Base-by-base conservation (phyloP, 2,888 invertebrate genomes). In the Brachynemurus nebulosus region DNA sequence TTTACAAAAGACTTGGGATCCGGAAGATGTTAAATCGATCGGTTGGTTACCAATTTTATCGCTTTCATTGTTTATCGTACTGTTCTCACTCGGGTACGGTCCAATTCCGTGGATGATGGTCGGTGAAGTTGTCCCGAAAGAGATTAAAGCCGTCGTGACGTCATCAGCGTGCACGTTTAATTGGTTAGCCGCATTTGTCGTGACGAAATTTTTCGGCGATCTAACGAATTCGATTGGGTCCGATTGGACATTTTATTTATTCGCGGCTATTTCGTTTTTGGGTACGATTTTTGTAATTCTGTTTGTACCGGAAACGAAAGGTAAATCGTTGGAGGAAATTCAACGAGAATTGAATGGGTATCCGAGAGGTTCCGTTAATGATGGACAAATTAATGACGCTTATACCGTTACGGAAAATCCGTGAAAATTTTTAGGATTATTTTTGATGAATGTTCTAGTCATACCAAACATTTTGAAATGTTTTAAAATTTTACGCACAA, bases 31-130 rank as follows among this genome's bases (percentile, higher is more conserved):
- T 1, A 56, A 59, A 1, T 57, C 65, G 12, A 67, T 86, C 6
- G 72, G 74, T 0, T 88, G 86, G 80, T 58, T 91, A 45, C 89
- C 90, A 0, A 63, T 91, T 4, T 54, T 76, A 2, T 75, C 81
- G 19, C 62, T 90, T 16, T 82, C 85, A 36, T 50, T 84, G 2
- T 91, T 86, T 62, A 80, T 89, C 16, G 63, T 85, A 16, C 75
- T 84, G 35, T 91, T 89, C 65, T 85, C 86, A 0, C 57, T 89
- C 27, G 90, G 90, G 39, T 82, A 80, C 54, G 91, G 91, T 0
- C 91, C 91, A 0, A 84, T 91, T 37, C 90, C 90, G 0, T 86
- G 86, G 86, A 73, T 89, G 70, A 82, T 86, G 70, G 70, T 81
- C 60, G 76, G 88, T 2, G 91, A 91, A 61, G 67, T 91, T 9